Evolutionary conservation across 2,888 invertebrate genomes (phyloP).

Genomic region (Agrotis ipsilon): DNA sequence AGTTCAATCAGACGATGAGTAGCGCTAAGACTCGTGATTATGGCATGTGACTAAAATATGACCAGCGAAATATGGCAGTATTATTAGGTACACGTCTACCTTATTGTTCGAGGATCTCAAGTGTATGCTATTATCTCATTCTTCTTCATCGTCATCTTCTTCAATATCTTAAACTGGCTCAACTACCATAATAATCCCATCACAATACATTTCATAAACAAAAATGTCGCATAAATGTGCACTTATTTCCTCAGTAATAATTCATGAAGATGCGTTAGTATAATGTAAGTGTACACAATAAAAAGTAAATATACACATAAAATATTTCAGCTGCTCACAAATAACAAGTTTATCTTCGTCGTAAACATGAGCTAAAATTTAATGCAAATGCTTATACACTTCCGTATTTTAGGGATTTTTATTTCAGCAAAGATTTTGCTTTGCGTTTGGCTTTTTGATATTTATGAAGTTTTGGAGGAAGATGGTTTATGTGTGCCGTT

Average conservation of each 20-base stretch:
- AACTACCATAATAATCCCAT: slow-evolving; percentile 32
- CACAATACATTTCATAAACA: slow-evolving; percentile 24
- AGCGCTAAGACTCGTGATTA: too few species aligned
- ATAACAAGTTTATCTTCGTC: slow-evolving; percentile 68
- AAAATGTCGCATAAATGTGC: slow-evolving; percentile 40
- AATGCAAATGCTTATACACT: slow-evolving; percentile 63
- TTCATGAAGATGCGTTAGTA: slow-evolving; percentile 52
- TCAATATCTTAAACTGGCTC: slow-evolving; percentile 4
- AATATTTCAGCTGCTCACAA: slow-evolving; percentile 68
- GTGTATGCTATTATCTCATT: too few species aligned
- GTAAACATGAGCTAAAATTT: slow-evolving; percentile 66
- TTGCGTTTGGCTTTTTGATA: slow-evolving; percentile 39
- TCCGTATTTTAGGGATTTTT: slow-evolving; percentile 57
- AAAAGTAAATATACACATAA: slow-evolving; percentile 66
- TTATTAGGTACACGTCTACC: too few species aligned
- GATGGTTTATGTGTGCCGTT: slow-evolving; percentile 15
- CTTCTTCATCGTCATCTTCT: background rate
- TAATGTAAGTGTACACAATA: slow-evolving; percentile 62
- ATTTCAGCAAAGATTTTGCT: slow-evolving; percentile 55
- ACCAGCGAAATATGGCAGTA: too few species aligned
- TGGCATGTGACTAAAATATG: too few species aligned
- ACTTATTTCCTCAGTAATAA: slow-evolving; percentile 35
- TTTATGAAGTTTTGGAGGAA: slow-evolving; percentile 34
- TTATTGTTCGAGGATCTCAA: too few species aligned
- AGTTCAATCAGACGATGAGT: too few species aligned